A percentile compares a stretch with the other conserved stretches of the same genome.
Evolutionary conservation across 1,140 invertebrate species (phyloP).

Genomic region (Hetaerina americana): DNA sequence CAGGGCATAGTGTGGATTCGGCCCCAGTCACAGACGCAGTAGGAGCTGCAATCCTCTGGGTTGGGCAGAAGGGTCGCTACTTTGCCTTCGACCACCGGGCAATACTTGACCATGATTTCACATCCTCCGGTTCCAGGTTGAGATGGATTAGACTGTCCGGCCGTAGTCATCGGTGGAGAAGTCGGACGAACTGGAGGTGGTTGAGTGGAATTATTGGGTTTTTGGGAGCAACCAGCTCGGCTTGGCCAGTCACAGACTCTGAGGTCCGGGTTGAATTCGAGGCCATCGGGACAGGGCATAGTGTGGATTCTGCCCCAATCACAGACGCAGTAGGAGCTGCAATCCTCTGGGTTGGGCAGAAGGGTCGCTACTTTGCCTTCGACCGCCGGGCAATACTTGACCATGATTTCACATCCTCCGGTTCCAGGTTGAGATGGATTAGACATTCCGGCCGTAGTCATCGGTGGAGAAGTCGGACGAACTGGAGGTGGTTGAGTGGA

Average conservation of each 20-base stretch:
- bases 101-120: no score
- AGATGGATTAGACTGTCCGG: no score
- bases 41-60: conserved; percentile 17
- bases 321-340: conserved; percentile 17
- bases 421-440: no score
- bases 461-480: no score
- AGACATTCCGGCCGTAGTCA: no score
- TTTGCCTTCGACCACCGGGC: neutral
- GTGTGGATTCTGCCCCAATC: conserved; percentile 10
- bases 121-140: no score
- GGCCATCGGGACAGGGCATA: conserved; percentile 7
- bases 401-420: no score
- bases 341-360: conserved; percentile 17
- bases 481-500: neutral
- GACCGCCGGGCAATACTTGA: neutral
- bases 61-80: conserved; percentile 11
- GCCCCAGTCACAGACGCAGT: conserved; percentile 14
- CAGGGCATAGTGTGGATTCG: conserved; percentile 33
- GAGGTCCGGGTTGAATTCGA: conserved; percentile 14
- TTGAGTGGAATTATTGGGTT: neutral
- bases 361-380: neutral
- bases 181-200: no score
- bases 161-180: no score
- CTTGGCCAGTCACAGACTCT: conserved; percentile 21
- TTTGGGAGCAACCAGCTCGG: conserved; percentile 18